A percentile compares a stretch with the other conserved stretches of the same genome.
Conservation (phyloP, 2,797 vertebrate genomes). For the Bovichtus variegatus region DNA sequence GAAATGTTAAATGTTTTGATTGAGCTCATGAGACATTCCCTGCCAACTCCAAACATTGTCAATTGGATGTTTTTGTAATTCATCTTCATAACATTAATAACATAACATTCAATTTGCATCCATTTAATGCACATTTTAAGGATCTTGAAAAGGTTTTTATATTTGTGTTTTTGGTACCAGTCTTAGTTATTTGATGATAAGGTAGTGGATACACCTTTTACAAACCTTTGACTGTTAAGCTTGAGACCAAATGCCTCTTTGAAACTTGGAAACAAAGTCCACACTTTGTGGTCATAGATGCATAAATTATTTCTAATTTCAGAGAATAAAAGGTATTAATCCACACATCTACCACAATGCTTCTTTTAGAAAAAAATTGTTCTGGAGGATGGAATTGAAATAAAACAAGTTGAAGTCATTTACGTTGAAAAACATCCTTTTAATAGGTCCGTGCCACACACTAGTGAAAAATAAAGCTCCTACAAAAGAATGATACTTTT, state of each 20-base stretch:
- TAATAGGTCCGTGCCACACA: constrained; percentile 99
- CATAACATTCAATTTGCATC: neutral
- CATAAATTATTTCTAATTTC: neutral
- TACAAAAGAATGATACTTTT: constrained; percentile 99
- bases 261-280: no score
- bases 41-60: neutral
- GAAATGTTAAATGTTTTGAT: neutral
- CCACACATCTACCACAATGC: neutral
- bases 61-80: neutral
- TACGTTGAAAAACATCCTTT: constrained; percentile 98
- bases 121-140: neutral
- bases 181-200: neutral
- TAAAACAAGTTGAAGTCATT: constrained; percentile 76
- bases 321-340: neutral
- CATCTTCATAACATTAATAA: neutral
- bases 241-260: neutral
- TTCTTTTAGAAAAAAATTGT: neutral
- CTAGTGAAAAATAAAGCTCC: constrained; percentile 99
- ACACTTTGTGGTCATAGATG: neutral
- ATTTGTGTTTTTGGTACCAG: neutral
- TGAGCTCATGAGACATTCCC: neutral
- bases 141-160: neutral
- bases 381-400: constrained; percentile 23
- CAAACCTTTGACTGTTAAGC: neutral
- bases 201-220: neutral